Evolutionary conservation across 2,113 vertebrate species (phyloP), one percentile per base, ranked within the genome.

Genomic region (Dromiciops gliroides): DNA sequence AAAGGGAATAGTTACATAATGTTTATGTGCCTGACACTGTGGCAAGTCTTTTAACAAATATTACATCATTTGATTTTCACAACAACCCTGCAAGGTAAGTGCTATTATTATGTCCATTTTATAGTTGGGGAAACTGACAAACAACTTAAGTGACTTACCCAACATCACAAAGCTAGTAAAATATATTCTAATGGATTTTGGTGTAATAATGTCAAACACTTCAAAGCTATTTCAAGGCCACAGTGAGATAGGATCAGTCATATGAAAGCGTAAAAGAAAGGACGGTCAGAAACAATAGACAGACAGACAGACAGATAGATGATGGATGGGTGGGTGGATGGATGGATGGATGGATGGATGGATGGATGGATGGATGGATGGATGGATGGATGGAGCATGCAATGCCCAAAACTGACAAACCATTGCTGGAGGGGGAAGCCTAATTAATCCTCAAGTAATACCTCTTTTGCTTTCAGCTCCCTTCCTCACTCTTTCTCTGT

Each of bases 71-170:
- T 91, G 25, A 91, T 91, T 56, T 31, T 95, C 75, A 92, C 56
- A 94, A 93, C 56, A 94, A 90, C 26, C 19, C 26, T 90, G 44
- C 48, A 7, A 88, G 51, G 44, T 50, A 56, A 5, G 14, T 56
- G 28, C 22, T 90, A 92, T 89, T 91, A 92, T 89, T n/a, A 92
- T 51, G 75, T 91, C 50, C 48, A 90, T 51, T 93, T 37, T 89
- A 22, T 47, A 93, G 3, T 95, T 90, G 56, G 94, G 48, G 91
- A 96, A 92, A 95, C 11, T 93, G 26, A 44, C 37, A 96, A 60
- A 91, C 11, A 90, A 26, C 44, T 91, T 93, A 96, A 7, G 93
- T 92, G 94, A 95, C 90, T 2, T 91, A 51, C 56, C 8, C n/a
- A 52, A 92, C 50, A 90, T 56, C 26, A 95, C 44, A 96, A 8